phyloP scores from a whole-genome alignment of 1,140 invertebrate genomes.

The Panagrolaimus sp. region DNA sequence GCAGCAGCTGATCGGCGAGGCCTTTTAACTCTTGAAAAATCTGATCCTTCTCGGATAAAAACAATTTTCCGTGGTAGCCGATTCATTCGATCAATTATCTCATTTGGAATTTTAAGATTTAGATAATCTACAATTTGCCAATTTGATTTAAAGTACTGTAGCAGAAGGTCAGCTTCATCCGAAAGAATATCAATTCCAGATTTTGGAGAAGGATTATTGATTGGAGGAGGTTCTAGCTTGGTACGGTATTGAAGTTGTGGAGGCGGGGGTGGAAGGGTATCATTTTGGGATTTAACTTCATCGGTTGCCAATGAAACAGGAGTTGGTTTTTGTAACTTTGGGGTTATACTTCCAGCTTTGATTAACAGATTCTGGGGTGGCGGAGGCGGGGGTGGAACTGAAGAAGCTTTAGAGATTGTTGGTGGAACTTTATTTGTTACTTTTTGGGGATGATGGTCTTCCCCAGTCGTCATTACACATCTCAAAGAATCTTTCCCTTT shows the following conservation, averaged over 20 bases:
- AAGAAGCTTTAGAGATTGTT: background rate
- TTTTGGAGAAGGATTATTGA: background rate
- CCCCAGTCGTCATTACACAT: background rate
- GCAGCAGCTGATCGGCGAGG: background rate
- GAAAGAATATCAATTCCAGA: background rate
- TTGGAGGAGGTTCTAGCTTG: background rate
- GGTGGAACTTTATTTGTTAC: background rate
- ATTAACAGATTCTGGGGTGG: background rate
- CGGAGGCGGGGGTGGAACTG: background rate
- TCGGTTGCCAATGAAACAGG: background rate
- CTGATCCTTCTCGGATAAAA: background rate
- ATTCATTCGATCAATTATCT: background rate
- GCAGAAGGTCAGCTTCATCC: slow-evolving; percentile 12
- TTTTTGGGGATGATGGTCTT: background rate
- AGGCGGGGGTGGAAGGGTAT: slow-evolving; percentile 1
- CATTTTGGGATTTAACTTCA: background rate
- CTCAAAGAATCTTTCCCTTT: background rate
- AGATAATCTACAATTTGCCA: slow-evolving; percentile 9
- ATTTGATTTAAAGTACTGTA: slow-evolving; percentile 3
- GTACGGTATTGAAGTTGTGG: background rate
- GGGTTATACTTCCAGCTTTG: background rate
- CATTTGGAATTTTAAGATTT: background rate
- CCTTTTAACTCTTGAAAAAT: background rate
- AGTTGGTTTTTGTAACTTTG: background rate
- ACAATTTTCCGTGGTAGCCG: background rate